Percentiles rank a stretch among this genome's conserved stretches.
Conservation (phyloP, 2,888 invertebrate species). For the Acleris literana region DNA sequence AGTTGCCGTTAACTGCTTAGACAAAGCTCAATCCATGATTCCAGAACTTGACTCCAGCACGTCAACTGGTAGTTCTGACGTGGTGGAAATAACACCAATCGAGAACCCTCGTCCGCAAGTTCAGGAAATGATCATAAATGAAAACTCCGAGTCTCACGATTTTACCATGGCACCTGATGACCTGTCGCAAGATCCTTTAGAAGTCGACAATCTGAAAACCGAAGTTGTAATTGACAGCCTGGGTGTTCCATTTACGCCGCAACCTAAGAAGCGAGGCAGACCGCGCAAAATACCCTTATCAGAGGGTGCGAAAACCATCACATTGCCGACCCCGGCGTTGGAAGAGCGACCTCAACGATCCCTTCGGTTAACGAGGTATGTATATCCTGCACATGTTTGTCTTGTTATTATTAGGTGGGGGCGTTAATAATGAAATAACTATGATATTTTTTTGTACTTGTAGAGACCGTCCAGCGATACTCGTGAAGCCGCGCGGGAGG, state of each 20-base stretch:
- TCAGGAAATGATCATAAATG: conserved; percentile 74
- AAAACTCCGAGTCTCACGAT: conserved; percentile 74
- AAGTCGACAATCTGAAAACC: conserved; percentile 59
- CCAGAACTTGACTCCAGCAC: conserved; percentile 66
- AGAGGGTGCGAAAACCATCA: conserved; percentile 59
- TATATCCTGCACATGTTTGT: not conserved
- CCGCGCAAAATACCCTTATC: conserved; percentile 73
- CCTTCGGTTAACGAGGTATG: conserved; percentile 72
- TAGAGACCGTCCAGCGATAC: conserved; percentile 71
- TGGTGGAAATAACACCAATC: conserved; percentile 56
- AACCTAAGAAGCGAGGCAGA: conserved; percentile 76
- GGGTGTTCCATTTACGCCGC: conserved; percentile 65
- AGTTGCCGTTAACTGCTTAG: conserved; percentile 61
- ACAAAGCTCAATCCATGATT: conserved; percentile 56
- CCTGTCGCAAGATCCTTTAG: conserved; percentile 74
- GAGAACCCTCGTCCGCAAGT: conserved; percentile 65
- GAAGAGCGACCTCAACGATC: conserved; percentile 78
- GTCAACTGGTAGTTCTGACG: conserved; percentile 67
- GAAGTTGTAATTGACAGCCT: conserved; percentile 48
- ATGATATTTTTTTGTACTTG: conserved; percentile 37
- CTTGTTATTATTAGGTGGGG: no score
- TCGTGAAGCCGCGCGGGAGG: conserved; percentile 66
- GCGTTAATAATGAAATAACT: not conserved
- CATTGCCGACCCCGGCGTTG: conserved; percentile 67
- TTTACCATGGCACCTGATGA: conserved; percentile 65